Base-by-base conservation (phyloP, 2,113 vertebrate genomes). In the Sterna hirundo region DNA sequence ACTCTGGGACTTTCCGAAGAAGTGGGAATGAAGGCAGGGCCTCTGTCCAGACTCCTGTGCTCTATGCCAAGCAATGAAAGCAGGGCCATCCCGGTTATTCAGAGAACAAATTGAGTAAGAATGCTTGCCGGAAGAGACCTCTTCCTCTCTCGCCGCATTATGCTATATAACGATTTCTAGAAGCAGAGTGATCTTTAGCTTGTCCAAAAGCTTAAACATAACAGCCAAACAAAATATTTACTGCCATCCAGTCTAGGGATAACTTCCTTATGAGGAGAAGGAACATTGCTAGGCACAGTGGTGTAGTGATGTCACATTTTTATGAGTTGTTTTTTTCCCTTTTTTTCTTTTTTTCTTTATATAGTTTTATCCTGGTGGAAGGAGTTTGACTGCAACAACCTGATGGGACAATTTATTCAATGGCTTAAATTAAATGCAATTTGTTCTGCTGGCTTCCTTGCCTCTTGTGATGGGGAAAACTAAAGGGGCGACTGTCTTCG, bases 181-280 rank as follows among this genome's bases (percentile, higher is more conserved):
- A 91, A 85, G 38, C 58, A 83, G 86, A 8, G 25, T 55, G 49
- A 82, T 87, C 54, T 93, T 87, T 86, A 86, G 34, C 49, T 95
- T 85, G 81, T 83, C 62, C 57, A 77, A 88, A 89, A 86, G 49
- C 27, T 72, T 93, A 49, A 91, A 76, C 32, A 3, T 51, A 70
- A 83, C 66, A 87, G 89, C 91, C 95, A 96, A 95, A 64, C 51
- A 83, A 96, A 96, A 96, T 90, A 93, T 83, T 93, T 93, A 83
- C 84, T 84, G 69, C 77, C 49, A 86, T 89, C 57, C 57, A 76
- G 72, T 83, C 62, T 66, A 58, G 66, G 71, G 66, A 60, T 93
- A 51, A 78, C 71, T 88, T 93, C 78, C 88, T 91, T 96, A 91
- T 79, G 94, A 93, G 96, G 83, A 94, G 70, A 94, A 94, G 69